Base-by-base conservation (phyloP, 2,113 vertebrate genomes). In the Eptesicus fuscus region DNA sequence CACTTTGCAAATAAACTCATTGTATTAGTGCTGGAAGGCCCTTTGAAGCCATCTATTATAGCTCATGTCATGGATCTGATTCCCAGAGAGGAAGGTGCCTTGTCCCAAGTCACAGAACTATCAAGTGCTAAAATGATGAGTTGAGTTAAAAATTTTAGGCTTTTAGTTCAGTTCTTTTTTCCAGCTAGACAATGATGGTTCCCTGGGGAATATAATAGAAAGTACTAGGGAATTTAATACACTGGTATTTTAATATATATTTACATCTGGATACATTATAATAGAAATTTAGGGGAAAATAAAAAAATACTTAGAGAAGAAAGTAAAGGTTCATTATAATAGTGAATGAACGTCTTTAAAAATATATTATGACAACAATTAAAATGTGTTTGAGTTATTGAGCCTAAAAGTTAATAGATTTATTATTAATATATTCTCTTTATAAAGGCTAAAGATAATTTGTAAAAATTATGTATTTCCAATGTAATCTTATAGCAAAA, bases 361-460 rank as follows among this genome's bases (percentile, higher is more conserved):
- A 71, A 86, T 86, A 18, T 49, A 84, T 88, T 71, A 61, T 78
- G 53, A 84, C 17, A 93, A 7, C 18, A 92, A 56, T 44, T 80
- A 84, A 92, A 94, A 70, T 5, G 28, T 84, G 0, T 59, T 83
- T 51, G 18, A 88, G 69, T 79, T 86, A 86, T 67, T 86, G 6
- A 7, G 63, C 14, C 9, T 85, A 80, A 96, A 88, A 91, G 47
- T 23, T 25, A 71, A 49, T 40, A 77, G 35, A 35, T 8, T 78
- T 12, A 65, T 37, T 51, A 53, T 88, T 40, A 77, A 94, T 70
- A 35, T 67, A 23, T 37, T 88, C 0, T 53, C 10, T 88, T 95
- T 84, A n/a, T 90, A 78, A 90, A 93, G 5, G 44, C 35, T 74
- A 86, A 91, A 4, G 67, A 44, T 91, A 59, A 95, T 44, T 88